Evolutionary conservation across 2,113 vertebrate genomes (phyloP).

Genomic region (Podilymbus podiceps): DNA sequence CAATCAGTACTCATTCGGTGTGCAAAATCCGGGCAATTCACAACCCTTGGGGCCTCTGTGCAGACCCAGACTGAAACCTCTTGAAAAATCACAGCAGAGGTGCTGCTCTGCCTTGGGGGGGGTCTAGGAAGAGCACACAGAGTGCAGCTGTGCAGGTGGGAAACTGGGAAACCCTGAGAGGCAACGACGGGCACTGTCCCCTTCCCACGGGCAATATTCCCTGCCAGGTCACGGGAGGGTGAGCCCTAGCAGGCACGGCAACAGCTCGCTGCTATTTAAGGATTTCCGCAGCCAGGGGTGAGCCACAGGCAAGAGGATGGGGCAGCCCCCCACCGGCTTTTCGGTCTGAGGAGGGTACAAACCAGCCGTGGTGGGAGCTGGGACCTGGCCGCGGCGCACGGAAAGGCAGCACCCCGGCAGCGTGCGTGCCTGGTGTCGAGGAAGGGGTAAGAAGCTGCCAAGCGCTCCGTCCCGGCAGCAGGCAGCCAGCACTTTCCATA

Average conservation of each 20-base stretch:
- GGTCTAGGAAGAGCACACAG: not conserved
- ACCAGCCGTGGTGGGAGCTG: not conserved
- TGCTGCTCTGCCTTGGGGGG: not conserved
- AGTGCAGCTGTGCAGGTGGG: not conserved
- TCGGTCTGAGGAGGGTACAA: not conserved
- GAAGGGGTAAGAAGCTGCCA: not conserved
- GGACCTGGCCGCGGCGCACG: rapidly evolving
- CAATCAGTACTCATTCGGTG: not conserved
- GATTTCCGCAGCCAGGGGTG: not conserved
- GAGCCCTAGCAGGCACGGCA: not conserved
- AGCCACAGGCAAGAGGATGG: not conserved
- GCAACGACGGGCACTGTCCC: not conserved
- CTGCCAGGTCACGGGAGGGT: not conserved
- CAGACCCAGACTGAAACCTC: not conserved
- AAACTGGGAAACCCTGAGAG: not conserved
- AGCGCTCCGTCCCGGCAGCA: not conserved
- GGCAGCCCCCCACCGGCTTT: not conserved
- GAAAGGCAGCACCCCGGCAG: rapidly evolving
- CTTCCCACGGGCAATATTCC: not conserved
- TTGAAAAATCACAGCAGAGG: not conserved
- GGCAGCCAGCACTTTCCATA: slow-evolving; percentile 14
- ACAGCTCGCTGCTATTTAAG: not conserved
- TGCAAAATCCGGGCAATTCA: not conserved
- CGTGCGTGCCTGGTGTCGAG: rapidly evolving
- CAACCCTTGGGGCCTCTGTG: not conserved